Evolutionary conservation across 2,888 invertebrate genomes (phyloP).

Genomic region (Drosophila fungiperda): DNA sequence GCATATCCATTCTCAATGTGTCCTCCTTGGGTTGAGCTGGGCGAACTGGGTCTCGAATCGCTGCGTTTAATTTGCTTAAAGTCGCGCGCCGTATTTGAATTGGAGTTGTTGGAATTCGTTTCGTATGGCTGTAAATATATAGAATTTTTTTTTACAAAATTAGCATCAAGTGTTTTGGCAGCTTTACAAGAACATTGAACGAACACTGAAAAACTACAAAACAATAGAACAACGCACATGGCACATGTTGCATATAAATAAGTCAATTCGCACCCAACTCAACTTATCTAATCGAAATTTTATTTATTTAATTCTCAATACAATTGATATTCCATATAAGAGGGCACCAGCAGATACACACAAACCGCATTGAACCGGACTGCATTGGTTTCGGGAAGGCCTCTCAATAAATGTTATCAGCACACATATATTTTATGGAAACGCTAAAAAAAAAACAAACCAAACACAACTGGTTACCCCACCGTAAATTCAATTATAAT

Average conservation of each 20-base stretch:
- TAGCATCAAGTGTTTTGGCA: constrained; percentile 11
- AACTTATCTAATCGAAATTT: constrained; percentile 67
- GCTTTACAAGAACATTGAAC: constrained; percentile 12
- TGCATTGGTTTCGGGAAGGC: neutral
- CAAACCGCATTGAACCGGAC: constrained; percentile 40
- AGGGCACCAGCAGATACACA: constrained; percentile 39
- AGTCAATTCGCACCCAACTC: constrained; percentile 1
- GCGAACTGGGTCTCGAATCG: constrained; percentile 85
- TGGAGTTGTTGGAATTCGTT: constrained; percentile 84
- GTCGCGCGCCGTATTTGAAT: constrained; percentile 84
- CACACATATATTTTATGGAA: constrained; percentile 4
- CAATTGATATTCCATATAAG: constrained; percentile 70
- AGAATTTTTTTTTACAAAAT: neutral
- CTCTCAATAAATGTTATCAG: constrained; percentile 24
- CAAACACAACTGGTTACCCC: neutral
- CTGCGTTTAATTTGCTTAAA: constrained; percentile 85
- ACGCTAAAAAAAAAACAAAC: neutral
- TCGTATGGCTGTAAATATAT: constrained; percentile 87
- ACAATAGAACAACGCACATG: constrained; percentile 11
- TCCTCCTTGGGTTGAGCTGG: constrained; percentile 83
- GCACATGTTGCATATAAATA: neutral
- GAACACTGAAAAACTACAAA: neutral
- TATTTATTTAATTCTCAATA: constrained; percentile 48
- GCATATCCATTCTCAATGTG: constrained; percentile 85
- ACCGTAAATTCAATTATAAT: constrained; percentile 21